Evolutionary conservation across 1,140 invertebrate species (phyloP).

Genomic region (Pogonomyrmex barbatus): DNA sequence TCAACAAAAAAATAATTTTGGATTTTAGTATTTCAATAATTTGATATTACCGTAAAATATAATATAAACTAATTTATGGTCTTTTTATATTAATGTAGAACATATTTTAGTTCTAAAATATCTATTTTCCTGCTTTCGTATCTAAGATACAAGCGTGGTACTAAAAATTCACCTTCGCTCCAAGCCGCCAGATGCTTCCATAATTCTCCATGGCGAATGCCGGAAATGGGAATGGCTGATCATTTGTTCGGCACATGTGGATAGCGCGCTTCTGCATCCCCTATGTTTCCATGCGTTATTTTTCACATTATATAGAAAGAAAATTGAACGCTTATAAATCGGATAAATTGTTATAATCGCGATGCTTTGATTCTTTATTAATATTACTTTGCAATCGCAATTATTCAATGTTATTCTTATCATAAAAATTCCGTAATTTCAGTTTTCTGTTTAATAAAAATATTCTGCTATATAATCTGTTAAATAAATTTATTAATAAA

Average conservation of each 20-base stretch:
- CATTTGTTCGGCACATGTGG: slow-evolving; percentile 39
- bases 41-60: neutral
- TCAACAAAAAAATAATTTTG: neutral
- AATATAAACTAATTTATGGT: neutral
- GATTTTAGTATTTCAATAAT: neutral
- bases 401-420: neutral
- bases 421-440: neutral
- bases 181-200: slow-evolving; percentile 31
- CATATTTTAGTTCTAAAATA: slow-evolving; percentile 7
- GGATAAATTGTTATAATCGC: neutral
- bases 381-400: neutral
- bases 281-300: neutral
- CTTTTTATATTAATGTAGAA: neutral
- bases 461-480: neutral
- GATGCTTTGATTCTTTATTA: neutral
- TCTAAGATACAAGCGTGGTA: slow-evolving; percentile 5
- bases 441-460: neutral
- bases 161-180: slow-evolving; percentile 37
- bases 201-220: slow-evolving; percentile 27
- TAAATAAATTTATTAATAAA: neutral
- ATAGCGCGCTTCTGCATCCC: slow-evolving; percentile 5
- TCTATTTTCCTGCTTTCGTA: neutral
- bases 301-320: neutral
- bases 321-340: slow-evolving; percentile 14
- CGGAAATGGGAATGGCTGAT: slow-evolving; percentile 37